A percentile compares a stretch with the other conserved stretches of the same genome.
Evolutionary conservation across 2,888 invertebrate species (phyloP).

Genomic region (Drosophila flavopinicola): DNA sequence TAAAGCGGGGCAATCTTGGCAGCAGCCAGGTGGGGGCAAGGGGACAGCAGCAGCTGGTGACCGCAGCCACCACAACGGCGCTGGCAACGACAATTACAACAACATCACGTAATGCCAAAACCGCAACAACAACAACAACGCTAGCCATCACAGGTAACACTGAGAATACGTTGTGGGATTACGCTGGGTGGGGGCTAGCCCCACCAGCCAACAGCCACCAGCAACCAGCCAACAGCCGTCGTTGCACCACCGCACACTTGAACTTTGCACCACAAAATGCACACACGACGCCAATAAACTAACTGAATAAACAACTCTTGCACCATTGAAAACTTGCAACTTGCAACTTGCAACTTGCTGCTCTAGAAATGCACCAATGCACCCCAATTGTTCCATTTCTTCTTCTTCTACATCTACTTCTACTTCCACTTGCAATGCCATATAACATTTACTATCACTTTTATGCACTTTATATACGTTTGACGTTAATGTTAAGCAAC

Average conservation of each 20-base stretch:
- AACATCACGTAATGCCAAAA: constrained; percentile 73
- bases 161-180: constrained; percentile 26
- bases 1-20: constrained; percentile 61
- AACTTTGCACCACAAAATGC: constrained; percentile 62
- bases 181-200: constrained; percentile 4
- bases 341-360: constrained; percentile 24
- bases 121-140: constrained; percentile 73
- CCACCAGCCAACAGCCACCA: constrained; percentile 4
- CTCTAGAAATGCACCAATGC: constrained; percentile 44
- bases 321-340: too few species aligned
- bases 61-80: constrained; percentile 70
- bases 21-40: constrained; percentile 15
- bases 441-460: not conserved
- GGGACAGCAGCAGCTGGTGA: constrained; percentile 43
- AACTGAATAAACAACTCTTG: too few species aligned
- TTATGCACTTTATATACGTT: constrained; percentile 21
- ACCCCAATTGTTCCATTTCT: constrained; percentile 34
- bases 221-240: too few species aligned
- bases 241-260: constrained; percentile 44
- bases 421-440: not conserved
- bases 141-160: constrained; percentile 74
- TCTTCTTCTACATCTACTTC: not conserved
- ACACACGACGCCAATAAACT: constrained; percentile 53
- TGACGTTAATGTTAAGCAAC: too few species aligned
- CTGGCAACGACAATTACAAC: constrained; percentile 73